Percentiles rank a stretch among this genome's conserved stretches.
These are phyloP conservation scores for Lepisosteus oculatus DNA, from an alignment of 2,113 vertebrate species.

Conservation along the genomic window DNA sequence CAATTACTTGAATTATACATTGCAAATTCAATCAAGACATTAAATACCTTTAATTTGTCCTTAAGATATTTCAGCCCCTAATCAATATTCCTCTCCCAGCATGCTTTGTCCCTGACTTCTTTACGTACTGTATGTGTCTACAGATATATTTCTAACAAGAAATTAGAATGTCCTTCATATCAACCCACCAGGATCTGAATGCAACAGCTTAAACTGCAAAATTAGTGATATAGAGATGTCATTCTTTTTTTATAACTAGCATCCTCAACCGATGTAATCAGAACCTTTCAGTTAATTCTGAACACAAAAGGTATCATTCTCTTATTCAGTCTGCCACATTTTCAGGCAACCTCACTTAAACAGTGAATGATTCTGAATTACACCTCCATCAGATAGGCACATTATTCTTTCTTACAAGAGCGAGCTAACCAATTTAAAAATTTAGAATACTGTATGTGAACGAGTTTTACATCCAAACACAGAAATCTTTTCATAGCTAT, in stretches of 20 bases:
- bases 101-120: too few relatives aligned
- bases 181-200: neutral
- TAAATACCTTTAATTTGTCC: too few relatives aligned
- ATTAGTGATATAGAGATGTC: neutral
- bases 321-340: neutral
- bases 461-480: neutral
- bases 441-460: neutral
- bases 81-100: too few relatives aligned
- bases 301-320: conserved; percentile 5
- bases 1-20: too few relatives aligned
- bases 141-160: too few relatives aligned
- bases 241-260: conserved; percentile 1
- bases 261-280: neutral
- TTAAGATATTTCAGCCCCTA: too few relatives aligned
- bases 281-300: neutral
- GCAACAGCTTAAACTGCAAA: neutral
- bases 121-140: too few relatives aligned
- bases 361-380: conserved; percentile 5
- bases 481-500: conserved; percentile 3
- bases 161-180: too few relatives aligned
- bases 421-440: neutral
- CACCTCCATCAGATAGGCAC: neutral
- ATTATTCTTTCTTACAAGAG: conserved; percentile 2
- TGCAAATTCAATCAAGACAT: too few relatives aligned
- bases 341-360: neutral